Evolutionary conservation across 2,888 invertebrate genomes (phyloP).

Genomic region (Maniola hyperantus): DNA sequence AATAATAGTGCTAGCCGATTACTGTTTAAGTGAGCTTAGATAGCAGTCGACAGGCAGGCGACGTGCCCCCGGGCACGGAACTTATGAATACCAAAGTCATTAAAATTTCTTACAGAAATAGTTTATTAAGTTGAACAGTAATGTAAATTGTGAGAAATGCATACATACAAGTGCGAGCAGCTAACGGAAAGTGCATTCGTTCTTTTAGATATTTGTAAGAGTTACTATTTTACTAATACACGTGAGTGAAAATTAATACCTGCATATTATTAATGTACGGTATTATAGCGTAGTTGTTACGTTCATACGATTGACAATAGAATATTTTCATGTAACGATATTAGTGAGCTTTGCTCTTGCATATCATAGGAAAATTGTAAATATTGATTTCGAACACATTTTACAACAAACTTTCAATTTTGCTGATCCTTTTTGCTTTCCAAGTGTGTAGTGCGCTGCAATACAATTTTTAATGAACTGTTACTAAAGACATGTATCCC

Average conservation of each 20-base stretch:
- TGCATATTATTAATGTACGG: conserved; percentile 51
- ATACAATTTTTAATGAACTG: conserved; percentile 37
- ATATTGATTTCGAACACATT: conserved; percentile 63
- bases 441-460: conserved; percentile 35
- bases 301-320: conserved; percentile 53
- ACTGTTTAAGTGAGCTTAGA: conserved; percentile 69
- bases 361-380: conserved; percentile 78
- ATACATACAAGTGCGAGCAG: conserved; percentile 81
- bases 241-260: conserved; percentile 39
- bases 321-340: conserved; percentile 58
- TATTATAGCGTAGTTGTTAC: conserved; percentile 66
- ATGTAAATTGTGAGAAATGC: conserved; percentile 74
- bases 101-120: conserved; percentile 76
- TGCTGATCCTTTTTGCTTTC: conserved; percentile 35
- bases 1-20: conserved; percentile 75
- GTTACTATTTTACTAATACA: conserved; percentile 52
- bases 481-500: conserved; percentile 26
- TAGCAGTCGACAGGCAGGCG: conserved; percentile 43
- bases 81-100: conserved; percentile 79
- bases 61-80: conserved; percentile 45
- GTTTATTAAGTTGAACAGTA: conserved; percentile 70
- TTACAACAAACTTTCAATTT: conserved; percentile 43
- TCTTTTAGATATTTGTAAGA: conserved; percentile 63
- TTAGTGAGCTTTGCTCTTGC: conserved; percentile 83
- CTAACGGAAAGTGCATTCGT: conserved; percentile 66